A percentile compares a stretch with the other conserved stretches of the same genome.
These are phyloP conservation scores for Oeneis ivallda DNA, from an alignment of 2,888 invertebrate genomes.

Conservation along the genomic window DNA sequence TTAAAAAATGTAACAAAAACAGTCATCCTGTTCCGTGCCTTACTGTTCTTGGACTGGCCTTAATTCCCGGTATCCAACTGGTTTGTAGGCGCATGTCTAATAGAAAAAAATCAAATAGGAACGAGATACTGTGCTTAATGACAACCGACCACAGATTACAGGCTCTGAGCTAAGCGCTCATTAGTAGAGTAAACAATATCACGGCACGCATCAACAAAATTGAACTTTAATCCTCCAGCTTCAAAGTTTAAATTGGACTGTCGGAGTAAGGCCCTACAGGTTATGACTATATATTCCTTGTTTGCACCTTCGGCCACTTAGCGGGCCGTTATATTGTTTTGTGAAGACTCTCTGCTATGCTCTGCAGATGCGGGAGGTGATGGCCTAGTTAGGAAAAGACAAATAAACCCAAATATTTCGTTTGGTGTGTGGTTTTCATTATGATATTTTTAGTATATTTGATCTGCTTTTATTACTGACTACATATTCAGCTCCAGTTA, in stretches of 20 bases:
- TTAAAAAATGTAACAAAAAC: constrained; percentile 14
- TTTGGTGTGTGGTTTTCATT: background rate
- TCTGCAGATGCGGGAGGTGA: constrained; percentile 36
- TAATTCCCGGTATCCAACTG: constrained; percentile 29
- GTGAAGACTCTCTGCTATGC: constrained; percentile 33
- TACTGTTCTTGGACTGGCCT: constrained; percentile 25
- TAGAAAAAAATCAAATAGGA: constrained; percentile 37
- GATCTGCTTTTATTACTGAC: constrained; percentile 1
- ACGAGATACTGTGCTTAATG: constrained; percentile 45
- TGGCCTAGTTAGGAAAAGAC: constrained; percentile 28
- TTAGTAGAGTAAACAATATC: constrained; percentile 53
- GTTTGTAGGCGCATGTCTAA: constrained; percentile 27
- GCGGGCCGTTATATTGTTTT: constrained; percentile 47
- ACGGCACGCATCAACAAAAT: constrained; percentile 37
- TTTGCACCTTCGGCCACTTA: constrained; percentile 50
- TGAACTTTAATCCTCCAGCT: constrained; percentile 1
- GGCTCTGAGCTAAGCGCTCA: constrained; percentile 49
- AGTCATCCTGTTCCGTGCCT: constrained; percentile 13
- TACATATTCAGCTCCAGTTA: background rate
- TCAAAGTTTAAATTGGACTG: constrained; percentile 22
- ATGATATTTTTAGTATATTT: background rate
- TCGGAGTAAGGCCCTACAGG: constrained; percentile 16
- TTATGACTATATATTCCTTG: constrained; percentile 41
- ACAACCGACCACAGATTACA: constrained; percentile 47
- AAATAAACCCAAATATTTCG: constrained; percentile 17